Base-by-base conservation (phyloP, 2,113 vertebrate genomes). In the Austrofundulus limnaeus region DNA sequence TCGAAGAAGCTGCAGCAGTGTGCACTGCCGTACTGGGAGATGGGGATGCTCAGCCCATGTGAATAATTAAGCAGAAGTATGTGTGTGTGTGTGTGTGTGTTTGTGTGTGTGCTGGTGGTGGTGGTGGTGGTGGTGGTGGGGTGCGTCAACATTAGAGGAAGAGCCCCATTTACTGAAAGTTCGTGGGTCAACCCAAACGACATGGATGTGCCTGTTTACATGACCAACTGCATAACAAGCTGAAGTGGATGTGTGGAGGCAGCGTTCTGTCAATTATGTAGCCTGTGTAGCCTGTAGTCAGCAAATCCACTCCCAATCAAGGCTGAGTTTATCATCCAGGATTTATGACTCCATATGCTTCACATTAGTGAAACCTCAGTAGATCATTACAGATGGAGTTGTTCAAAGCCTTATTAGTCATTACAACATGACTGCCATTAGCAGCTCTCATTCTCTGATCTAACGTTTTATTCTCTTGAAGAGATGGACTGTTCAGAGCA, bases 1-100 rank as follows among this genome's bases (percentile, higher is more conserved):
- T 77, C 69, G 72, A 83, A 85, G 89, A 91, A 92, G 90, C 88
- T 77, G 89, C 78, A 88, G 88, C 90, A 77, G 77, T 87, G 78
- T 73, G 83, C 58, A 80, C 64, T 59, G 68, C 12, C 58, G 62
- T 55, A 82, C 78, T 72, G 67, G 60, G 77, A 86, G 81, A 74
- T 73, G 52, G 81, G 28, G 78, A 65, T 76, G 74, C 72, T 83
- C 55, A 64, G 77, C 85, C 88, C 85, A 82, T 88, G 91, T 93
- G 91, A 89, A 94, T 94, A 92, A 94, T 94, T 93, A 92, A 94
- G 82, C 61, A 81, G 77, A 16, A 80, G 60, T 62, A 5, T n/a
- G n/a, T n/a, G n/a, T n/a, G n/a, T n/a, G n/a, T n/a, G n/a, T n/a
- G n/a, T n/a, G n/a, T n/a, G n/a, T n/a, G n/a, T n/a, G n/a, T n/a